Evolutionary conservation across 2,113 vertebrate genomes (phyloP).

Genomic region (Taxidea taxus): DNA sequence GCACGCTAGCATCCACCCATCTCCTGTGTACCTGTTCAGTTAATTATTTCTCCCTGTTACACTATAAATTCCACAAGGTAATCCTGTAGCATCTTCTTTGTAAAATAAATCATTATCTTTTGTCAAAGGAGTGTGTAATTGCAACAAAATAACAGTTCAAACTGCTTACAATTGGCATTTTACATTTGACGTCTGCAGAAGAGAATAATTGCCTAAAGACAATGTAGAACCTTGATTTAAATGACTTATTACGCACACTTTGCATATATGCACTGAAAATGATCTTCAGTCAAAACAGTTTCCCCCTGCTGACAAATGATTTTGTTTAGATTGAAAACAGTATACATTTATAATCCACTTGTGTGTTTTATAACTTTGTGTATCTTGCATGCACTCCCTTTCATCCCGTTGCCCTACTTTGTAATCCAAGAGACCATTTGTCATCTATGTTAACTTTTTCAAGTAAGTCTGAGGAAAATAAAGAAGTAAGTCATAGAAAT

Average conservation of each 20-base stretch:
- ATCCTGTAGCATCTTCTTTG: conserved; percentile 73
- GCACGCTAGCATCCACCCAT: not conserved
- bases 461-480: conserved; percentile 47
- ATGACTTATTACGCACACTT: conserved; percentile 76
- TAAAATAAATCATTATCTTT: conserved; percentile 81
- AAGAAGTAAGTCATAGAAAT: not conserved
- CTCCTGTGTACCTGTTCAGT: conserved; percentile 54
- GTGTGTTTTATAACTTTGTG: conserved; percentile 59
- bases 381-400: conserved; percentile 45
- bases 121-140: conserved; percentile 80
- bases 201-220: conserved; percentile 81
- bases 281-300: conserved; percentile 57
- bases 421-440: conserved; percentile 62
- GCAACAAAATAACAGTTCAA: conserved; percentile 76
- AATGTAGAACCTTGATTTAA: conserved; percentile 80
- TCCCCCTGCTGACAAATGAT: conserved; percentile 74
- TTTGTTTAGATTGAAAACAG: conserved; percentile 71
- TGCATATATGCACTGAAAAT: conserved; percentile 58
- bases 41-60: conserved; percentile 78
- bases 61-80: conserved; percentile 76
- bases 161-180: conserved; percentile 79
- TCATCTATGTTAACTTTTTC: conserved; percentile 28
- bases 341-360: conserved; percentile 68
- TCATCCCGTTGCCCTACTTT: conserved; percentile 52
- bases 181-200: conserved; percentile 75